These are phyloP conservation scores for Camptogramma bilineatum DNA, from an alignment of 2,888 invertebrate species.

Conservation along the genomic window DNA sequence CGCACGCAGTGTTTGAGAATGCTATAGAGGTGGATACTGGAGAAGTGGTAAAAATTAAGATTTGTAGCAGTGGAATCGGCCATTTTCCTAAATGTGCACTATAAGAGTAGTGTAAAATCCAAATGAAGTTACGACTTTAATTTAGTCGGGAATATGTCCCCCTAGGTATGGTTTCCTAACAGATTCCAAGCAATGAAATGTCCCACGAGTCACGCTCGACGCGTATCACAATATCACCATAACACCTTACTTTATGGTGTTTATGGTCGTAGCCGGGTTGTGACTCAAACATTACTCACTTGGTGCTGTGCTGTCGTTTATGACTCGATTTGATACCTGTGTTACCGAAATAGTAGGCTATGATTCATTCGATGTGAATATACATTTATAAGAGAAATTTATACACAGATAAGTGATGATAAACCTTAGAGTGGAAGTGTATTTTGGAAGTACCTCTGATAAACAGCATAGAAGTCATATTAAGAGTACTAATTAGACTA, in stretches of 20 bases:
- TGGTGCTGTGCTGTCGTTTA: conserved; percentile 6
- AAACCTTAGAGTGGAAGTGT: too few species aligned
- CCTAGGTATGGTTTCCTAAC: too few species aligned
- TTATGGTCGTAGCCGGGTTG: conserved; percentile 14
- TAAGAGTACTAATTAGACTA: too few species aligned
- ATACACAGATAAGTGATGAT: too few species aligned
- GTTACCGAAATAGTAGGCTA: conserved; percentile 30
- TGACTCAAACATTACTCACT: conserved; percentile 47
- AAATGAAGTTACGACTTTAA: not conserved
- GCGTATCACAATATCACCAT: conserved; percentile 28
- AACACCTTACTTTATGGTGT: conserved; percentile 43
- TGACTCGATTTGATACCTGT: conserved; percentile 29
- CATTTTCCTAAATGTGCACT: too few species aligned
- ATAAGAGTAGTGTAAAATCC: too few species aligned
- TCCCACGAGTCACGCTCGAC: not conserved
- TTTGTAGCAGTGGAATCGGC: too few species aligned
- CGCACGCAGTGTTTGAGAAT: too few species aligned
- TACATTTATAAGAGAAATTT: not conserved
- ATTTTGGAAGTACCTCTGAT: too few species aligned
- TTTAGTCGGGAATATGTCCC: not conserved
- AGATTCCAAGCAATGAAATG: not conserved
- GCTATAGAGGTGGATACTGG: too few species aligned
- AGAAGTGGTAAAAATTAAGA: too few species aligned
- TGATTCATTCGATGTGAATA: conserved; percentile 24
- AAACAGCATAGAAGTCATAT: too few species aligned